Base-by-base conservation (phyloP, 2,888 invertebrate genomes). In the Leptinotarsa peninsularis region DNA sequence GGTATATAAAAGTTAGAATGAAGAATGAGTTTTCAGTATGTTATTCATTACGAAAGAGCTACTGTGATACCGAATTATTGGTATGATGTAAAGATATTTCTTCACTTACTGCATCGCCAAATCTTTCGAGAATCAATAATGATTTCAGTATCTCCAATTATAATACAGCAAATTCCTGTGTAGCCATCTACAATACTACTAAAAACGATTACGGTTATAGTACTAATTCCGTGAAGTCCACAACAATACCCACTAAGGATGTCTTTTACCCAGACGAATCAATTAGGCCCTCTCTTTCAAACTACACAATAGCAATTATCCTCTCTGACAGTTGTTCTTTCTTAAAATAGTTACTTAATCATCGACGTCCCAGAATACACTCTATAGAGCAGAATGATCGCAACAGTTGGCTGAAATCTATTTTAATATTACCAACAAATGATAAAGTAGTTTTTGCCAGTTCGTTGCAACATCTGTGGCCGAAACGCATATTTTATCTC, bases 401-500 rank as follows among this genome's bases (percentile, higher is more conserved):
- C 56, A 56, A 66, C 74, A 74, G 74, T 74, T 71, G 71, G 74
- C 43, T 58, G n/a, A 67, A 75, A 71, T 75, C 71, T 75, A 75
- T 75, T 68, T 71, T 60, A 52, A 60, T 68, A 63, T 68, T 27
- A 49, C 73, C 50, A 75, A 75, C 73, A 60, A 75, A 75, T 71
- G 71, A 71, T 52, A 33, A 66, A 75, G 71, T 27, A 68, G 50
- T 75, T 75, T 67, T 71, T 67, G 56, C 74, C 74, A 58, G 52
- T 66, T 67, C 33, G 63, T 63, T 69, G 71, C 66, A 60, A 67
- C 78, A 78, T 76, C 74, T 78, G 78, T 75, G 66, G 60, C 63
- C 68, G 56, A 71, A 73, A 75, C 66, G 63, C 71, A 71, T 73
- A 50, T n/a, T 15, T 43, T 82, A 81, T 81, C 79, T 77, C 76